These are phyloP conservation scores for Toxostoma redivivum DNA, from an alignment of 2,113 vertebrate genomes.

Conservation along the genomic window DNA sequence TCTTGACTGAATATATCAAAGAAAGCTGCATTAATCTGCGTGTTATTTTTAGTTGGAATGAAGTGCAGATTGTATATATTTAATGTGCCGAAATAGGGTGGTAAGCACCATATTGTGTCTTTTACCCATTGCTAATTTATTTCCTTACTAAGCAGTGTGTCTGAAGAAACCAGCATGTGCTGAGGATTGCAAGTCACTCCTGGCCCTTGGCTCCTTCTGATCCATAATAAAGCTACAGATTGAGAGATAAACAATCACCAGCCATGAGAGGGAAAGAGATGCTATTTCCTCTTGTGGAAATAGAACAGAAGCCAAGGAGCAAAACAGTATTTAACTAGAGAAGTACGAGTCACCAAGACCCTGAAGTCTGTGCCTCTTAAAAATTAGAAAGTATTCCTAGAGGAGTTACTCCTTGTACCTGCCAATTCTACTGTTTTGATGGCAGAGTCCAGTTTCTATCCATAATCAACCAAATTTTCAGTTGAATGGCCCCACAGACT, in stretches of 20 bases:
- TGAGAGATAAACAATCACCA: constrained; percentile 29
- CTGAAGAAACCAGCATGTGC: background rate
- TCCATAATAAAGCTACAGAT: constrained; percentile 28
- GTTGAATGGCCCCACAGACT: background rate
- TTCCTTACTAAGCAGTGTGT: background rate
- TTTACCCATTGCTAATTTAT: background rate
- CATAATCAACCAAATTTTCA: background rate
- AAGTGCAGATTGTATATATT: background rate
- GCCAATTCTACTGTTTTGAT: background rate
- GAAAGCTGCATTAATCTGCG: background rate
- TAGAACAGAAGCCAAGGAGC: constrained; percentile 21
- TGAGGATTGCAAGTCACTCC: background rate
- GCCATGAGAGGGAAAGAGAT: background rate
- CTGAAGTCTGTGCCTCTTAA: background rate
- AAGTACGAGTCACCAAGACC: background rate
- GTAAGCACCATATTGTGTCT: background rate
- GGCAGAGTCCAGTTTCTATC: background rate
- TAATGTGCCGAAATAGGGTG: background rate
- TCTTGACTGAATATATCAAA: background rate
- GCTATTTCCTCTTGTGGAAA: constrained; percentile 28
- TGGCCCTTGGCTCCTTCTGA: background rate
- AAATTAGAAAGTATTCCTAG: background rate
- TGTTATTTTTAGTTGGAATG: constrained; percentile 9
- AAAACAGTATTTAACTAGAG: background rate
- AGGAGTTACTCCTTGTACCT: background rate